These are phyloP conservation scores for Hirtodrosophila alboralis DNA, from an alignment of 2,888 invertebrate species.

Conservation along the genomic window DNA sequence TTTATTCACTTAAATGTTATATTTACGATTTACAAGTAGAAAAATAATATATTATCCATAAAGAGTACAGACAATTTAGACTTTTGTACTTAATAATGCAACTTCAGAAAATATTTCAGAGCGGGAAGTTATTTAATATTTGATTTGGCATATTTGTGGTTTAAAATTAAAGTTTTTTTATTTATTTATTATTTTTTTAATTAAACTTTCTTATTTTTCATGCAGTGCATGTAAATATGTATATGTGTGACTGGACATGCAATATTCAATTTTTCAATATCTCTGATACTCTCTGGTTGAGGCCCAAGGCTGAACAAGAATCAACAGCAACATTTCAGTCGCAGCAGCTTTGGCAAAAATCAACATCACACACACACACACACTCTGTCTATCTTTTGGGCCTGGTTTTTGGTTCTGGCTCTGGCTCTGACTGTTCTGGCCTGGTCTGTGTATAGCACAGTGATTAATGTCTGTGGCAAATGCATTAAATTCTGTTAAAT, in stretches of 20 bases:
- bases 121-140: too few relatives aligned
- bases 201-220: not conserved
- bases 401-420: conserved; percentile 18
- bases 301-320: conserved; percentile 45
- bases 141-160: too few relatives aligned
- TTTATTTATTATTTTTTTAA: not conserved
- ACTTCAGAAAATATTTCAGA: too few relatives aligned
- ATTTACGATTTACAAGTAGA: too few relatives aligned
- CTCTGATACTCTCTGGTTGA: conserved; percentile 63
- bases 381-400: conserved; percentile 15
- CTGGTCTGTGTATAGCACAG: conserved; percentile 81
- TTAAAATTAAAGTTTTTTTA: not conserved
- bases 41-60: too few relatives aligned
- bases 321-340: conserved; percentile 27
- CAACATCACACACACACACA: conserved; percentile 51
- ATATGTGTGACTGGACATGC: conserved; percentile 53
- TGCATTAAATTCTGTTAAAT: conserved; percentile 84
- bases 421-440: conserved; percentile 48
- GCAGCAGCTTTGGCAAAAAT: conserved; percentile 70
- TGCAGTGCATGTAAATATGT: conserved; percentile 21
- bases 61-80: too few relatives aligned
- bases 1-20: too few relatives aligned
- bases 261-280: conserved; percentile 80
- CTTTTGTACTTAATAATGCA: too few relatives aligned
- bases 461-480: conserved; percentile 84